A percentile compares a stretch with the other conserved stretches of the same genome.
Conservation (phyloP, 2,797 vertebrate species). For the Anisognathus igniventris region DNA sequence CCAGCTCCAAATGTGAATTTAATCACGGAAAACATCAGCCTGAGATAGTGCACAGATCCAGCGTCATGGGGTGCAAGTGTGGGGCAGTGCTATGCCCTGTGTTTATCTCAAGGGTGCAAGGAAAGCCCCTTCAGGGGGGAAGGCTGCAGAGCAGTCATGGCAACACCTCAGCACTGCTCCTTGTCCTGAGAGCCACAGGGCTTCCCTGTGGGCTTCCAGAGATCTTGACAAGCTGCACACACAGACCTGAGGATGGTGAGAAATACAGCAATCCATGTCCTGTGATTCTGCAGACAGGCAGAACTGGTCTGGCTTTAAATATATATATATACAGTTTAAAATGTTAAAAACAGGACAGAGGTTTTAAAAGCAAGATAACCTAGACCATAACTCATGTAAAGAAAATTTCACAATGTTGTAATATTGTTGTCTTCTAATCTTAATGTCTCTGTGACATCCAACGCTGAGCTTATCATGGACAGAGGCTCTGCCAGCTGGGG, state of each 20-base stretch:
- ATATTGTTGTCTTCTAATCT: background rate
- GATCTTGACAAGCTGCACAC: background rate
- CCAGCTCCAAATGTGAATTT: background rate
- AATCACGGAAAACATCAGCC: background rate
- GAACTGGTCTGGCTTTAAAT: background rate
- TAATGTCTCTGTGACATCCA: background rate
- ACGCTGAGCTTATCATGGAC: accelerated
- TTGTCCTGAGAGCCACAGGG: accelerated
- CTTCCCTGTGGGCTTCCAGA: background rate
- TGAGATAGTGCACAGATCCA: background rate
- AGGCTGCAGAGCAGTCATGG: background rate
- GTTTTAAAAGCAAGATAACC: background rate
- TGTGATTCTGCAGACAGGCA: background rate
- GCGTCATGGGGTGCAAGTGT: accelerated
- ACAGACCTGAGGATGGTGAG: background rate
- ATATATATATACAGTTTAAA: background rate
- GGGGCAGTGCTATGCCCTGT: background rate
- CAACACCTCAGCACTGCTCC: background rate
- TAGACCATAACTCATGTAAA: background rate
- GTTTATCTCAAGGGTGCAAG: background rate
- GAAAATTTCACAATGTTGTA: background rate
- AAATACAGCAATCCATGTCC: accelerated
- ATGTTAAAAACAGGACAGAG: background rate
- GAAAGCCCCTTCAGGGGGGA: background rate
- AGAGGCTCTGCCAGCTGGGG: background rate